These are phyloP conservation scores for Climacteris rufus DNA, from an alignment of 2,113 vertebrate species.

Conservation along the genomic window DNA sequence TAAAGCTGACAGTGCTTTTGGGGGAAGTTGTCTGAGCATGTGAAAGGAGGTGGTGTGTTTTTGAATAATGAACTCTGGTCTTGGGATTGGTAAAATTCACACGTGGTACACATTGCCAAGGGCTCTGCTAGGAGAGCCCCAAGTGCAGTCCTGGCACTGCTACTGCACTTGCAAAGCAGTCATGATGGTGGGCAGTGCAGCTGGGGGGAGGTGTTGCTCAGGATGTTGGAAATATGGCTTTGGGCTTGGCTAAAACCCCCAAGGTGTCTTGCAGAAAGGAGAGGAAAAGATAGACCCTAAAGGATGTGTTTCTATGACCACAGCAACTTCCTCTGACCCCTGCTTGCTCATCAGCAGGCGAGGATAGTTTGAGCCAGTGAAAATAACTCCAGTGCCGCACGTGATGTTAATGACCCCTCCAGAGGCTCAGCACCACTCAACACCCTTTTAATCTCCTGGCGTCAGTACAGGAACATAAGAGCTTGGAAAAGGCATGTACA, in stretches of 20 bases:
- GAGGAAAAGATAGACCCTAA: not conserved
- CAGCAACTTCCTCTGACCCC: not conserved
- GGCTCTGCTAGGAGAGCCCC: not conserved
- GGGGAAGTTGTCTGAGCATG: not conserved
- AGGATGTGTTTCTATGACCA: not conserved
- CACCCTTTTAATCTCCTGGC: constrained; percentile 10
- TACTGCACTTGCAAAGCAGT: not conserved
- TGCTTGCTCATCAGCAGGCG: not conserved
- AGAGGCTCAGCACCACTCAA: constrained; percentile 38
- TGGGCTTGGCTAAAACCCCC: not conserved
- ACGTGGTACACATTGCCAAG: not conserved
- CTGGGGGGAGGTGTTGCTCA: not conserved
- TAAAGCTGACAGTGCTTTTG: not conserved
- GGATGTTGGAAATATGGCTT: not conserved
- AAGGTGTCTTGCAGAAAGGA: not conserved
- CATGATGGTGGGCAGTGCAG: not conserved
- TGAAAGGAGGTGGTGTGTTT: not conserved
- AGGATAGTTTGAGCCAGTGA: not conserved
- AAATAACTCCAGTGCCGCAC: not conserved
- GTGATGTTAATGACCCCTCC: not conserved
- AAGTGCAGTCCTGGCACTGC: not conserved
- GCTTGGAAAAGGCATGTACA: not conserved
- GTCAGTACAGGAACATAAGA: not conserved
- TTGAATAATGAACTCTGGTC: not conserved
- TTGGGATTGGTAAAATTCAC: not conserved